Conservation (phyloP, 2,113 vertebrate species). For the Protobothrops mucrosquamatus region DNA sequence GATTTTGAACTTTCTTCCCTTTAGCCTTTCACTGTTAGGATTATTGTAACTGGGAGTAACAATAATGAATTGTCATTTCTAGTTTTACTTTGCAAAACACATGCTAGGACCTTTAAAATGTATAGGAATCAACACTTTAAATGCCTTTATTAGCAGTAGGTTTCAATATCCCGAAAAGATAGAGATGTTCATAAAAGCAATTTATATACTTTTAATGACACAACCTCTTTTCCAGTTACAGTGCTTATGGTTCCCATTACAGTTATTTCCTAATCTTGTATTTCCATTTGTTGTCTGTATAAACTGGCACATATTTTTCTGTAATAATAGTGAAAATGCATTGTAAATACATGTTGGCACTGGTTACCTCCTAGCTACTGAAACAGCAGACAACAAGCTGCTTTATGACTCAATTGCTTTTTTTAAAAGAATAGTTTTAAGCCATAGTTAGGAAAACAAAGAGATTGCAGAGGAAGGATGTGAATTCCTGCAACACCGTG, state of each 20-base stretch:
- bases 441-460: background rate
- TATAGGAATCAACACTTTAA: background rate
- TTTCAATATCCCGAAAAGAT: slow-evolving; percentile 22
- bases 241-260: slow-evolving; percentile 40
- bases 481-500: background rate
- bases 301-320: slow-evolving; percentile 37
- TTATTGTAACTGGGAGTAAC: background rate
- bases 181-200: slow-evolving; percentile 42
- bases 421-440: background rate
- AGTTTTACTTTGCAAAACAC: background rate
- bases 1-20: background rate
- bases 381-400: slow-evolving; percentile 57
- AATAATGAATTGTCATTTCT: background rate
- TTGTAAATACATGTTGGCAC: slow-evolving; percentile 44
- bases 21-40: background rate
- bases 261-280: slow-evolving; percentile 50
- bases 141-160: background rate
- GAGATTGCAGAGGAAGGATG: background rate
- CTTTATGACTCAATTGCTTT: background rate
- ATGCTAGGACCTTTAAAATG: background rate
- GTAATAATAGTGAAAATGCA: slow-evolving; percentile 41
- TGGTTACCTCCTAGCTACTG: slow-evolving; percentile 53
- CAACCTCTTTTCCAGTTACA: slow-evolving; percentile 60
- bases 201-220: slow-evolving; percentile 62
- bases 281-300: slow-evolving; percentile 59